Conservation (phyloP, 1,140 invertebrate species). For the Wasmannia auropunctata region DNA sequence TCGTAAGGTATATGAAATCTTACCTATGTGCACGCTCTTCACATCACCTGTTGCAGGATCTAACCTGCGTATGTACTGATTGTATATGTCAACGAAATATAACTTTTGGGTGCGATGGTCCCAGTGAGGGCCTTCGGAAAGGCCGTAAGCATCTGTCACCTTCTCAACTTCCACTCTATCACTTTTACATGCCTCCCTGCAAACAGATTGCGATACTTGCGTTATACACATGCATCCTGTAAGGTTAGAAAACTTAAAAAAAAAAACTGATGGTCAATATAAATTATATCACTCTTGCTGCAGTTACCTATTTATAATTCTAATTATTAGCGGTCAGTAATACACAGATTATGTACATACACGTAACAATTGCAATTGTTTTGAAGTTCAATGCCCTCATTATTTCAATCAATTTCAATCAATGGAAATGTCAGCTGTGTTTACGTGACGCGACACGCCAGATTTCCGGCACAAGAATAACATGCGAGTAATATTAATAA, state of each 20-base stretch:
- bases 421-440: neutral
- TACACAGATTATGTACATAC: too few relatives aligned
- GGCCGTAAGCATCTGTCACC: conserved; percentile 27
- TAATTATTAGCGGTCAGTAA: too few relatives aligned
- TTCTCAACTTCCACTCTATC: neutral
- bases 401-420: too few relatives aligned
- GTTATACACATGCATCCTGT: neutral
- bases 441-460: too few relatives aligned
- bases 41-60: conserved; percentile 84
- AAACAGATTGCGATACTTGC: neutral
- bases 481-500: too few relatives aligned
- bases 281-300: too few relatives aligned
- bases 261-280: too few relatives aligned
- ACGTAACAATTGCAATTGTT: too few relatives aligned
- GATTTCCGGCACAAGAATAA: too few relatives aligned
- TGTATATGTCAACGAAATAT: conserved; percentile 88
- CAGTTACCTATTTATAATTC: too few relatives aligned
- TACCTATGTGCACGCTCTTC: conserved; percentile 50
- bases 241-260: too few relatives aligned
- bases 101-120: conserved; percentile 86
- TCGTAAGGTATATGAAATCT: neutral
- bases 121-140: conserved; percentile 89
- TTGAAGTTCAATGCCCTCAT: neutral
- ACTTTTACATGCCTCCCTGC: neutral
- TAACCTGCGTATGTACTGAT: conserved; percentile 86